A percentile compares a stretch with the other conserved stretches of the same genome.
These are phyloP conservation scores for Albula goreensis DNA, from an alignment of 2,113 vertebrate species.

Conservation along the genomic window DNA sequence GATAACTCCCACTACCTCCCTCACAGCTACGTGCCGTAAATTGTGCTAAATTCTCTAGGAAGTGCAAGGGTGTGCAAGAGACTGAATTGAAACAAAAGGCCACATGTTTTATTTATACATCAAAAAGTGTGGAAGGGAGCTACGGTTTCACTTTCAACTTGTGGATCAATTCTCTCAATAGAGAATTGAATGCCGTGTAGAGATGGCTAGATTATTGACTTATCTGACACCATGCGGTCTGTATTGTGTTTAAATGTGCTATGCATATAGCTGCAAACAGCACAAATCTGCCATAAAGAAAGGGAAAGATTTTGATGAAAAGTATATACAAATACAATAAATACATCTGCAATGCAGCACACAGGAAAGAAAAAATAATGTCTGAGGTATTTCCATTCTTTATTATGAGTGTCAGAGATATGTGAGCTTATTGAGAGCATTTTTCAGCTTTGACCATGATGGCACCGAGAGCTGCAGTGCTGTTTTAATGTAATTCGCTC, in stretches of 20 bases:
- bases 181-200: slow-evolving; percentile 47
- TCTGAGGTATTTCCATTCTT: slow-evolving; percentile 47
- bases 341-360: not conserved
- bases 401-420: slow-evolving; percentile 52
- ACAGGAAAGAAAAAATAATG: not conserved
- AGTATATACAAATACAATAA: not conserved
- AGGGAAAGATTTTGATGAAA: not conserved
- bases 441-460: slow-evolving; percentile 52
- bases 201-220: slow-evolving; percentile 71
- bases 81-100: slow-evolving; percentile 61
- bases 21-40: slow-evolving; percentile 1
- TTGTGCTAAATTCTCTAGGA: slow-evolving; percentile 12
- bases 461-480: slow-evolving; percentile 24
- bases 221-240: slow-evolving; percentile 65
- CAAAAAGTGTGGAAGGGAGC: slow-evolving; percentile 57
- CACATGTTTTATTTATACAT: slow-evolving; percentile 76
- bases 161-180: slow-evolving; percentile 71
- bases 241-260: slow-evolving; percentile 68
- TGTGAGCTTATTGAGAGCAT: slow-evolving; percentile 47
- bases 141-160: slow-evolving; percentile 56
- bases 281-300: slow-evolving; percentile 50
- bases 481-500: slow-evolving; percentile 25
- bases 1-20: slow-evolving; percentile 40
- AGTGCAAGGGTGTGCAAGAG: slow-evolving; percentile 17
- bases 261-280: not conserved